These are phyloP conservation scores for Plutomurus gul DNA, from an alignment of 1,140 invertebrate species.

Conservation along the genomic window DNA sequence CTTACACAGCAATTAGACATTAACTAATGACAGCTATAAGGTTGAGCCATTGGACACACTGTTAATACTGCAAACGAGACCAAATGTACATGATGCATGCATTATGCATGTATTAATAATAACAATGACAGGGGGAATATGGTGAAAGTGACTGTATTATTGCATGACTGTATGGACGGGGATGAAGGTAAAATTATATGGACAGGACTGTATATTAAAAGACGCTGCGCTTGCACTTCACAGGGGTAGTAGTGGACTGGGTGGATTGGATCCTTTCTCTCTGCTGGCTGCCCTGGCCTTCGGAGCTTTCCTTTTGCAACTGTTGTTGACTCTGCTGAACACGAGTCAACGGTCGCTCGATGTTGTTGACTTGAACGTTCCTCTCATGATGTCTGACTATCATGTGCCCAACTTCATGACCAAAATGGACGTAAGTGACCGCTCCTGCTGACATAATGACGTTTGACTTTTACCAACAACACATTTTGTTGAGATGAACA, in stretches of 20 bases:
- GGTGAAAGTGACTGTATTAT: no score
- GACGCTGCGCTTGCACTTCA: neutral
- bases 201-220: neutral
- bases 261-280: conserved; percentile 53
- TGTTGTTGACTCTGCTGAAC: conserved; percentile 50
- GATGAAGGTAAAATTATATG: neutral
- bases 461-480: neutral
- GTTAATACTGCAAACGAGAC: no score
- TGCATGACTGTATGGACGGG: no score
- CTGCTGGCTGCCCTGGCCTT: conserved; percentile 52
- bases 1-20: neutral
- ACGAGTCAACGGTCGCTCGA: conserved; percentile 51
- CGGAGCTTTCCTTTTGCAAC: conserved; percentile 53
- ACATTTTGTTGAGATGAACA: no score
- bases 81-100: no score
- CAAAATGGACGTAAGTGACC: conserved; percentile 49
- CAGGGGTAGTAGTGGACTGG: conserved; percentile 37
- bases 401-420: conserved; percentile 49
- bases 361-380: conserved; percentile 50
- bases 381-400: conserved; percentile 51
- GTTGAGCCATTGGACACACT: no score
- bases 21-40: no score
- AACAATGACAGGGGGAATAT: no score
- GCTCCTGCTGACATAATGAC: neutral
- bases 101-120: no score